phyloP scores from a whole-genome alignment of 2,888 invertebrate species.

The Athripsodes cinereus region DNA sequence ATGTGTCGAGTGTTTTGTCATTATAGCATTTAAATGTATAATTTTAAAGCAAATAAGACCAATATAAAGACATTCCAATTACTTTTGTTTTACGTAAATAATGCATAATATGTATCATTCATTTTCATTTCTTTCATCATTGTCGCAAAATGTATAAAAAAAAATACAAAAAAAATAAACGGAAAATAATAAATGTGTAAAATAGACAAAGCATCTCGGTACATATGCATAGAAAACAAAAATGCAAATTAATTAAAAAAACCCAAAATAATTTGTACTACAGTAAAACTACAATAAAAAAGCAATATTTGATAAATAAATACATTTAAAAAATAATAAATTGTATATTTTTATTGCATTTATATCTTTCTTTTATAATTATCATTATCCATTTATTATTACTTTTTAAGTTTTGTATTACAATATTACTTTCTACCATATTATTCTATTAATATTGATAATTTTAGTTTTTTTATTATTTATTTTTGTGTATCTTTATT shows the following conservation, averaged over 20 bases:
- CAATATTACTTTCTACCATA: neutral
- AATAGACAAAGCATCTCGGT: no score
- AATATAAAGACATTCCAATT: neutral
- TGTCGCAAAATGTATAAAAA: neutral
- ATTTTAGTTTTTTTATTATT: no score
- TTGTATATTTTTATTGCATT: neutral
- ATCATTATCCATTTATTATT: neutral
- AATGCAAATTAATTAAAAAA: neutral
- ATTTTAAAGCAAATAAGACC: neutral
- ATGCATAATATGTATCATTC: no score
- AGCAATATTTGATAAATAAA: slow-evolving; percentile 1
- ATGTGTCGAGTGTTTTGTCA: neutral
- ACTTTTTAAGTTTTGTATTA: neutral
- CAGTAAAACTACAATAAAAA: neutral
- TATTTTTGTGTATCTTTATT: slow-evolving; percentile 1
- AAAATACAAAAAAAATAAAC: neutral
- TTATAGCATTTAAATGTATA: neutral
- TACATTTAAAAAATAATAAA: neutral
- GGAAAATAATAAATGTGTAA: no score
- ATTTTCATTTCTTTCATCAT: no score
- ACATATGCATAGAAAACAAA: neutral
- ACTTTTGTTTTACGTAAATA: neutral
- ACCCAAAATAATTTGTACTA: neutral
- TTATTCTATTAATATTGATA: neutral
- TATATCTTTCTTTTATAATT: neutral